phyloP scores from a whole-genome alignment of 1,140 invertebrate genomes.

The Uloborus diversus region DNA sequence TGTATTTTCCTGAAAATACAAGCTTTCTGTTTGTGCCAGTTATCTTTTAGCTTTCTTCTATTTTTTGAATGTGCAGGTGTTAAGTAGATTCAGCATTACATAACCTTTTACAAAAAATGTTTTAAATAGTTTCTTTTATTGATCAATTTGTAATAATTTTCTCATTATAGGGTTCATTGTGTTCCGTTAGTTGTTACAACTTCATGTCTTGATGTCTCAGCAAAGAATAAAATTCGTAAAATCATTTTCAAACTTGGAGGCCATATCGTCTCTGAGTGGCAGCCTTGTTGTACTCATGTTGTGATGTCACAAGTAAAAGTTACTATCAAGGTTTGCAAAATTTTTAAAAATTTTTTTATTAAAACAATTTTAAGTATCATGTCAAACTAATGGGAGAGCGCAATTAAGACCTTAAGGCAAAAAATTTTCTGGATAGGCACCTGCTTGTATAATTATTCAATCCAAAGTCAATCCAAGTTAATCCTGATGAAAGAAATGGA shows the following conservation, averaged over 20 bases:
- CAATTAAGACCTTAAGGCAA: not conserved
- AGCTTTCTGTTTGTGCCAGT: too few relatives aligned
- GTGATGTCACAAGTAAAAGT: slow-evolving; percentile 75
- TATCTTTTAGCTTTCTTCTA: too few relatives aligned
- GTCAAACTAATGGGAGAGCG: not conserved
- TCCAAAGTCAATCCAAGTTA: not conserved
- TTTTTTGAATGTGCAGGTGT: too few relatives aligned
- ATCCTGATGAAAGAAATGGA: not conserved
- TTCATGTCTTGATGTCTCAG: slow-evolving; percentile 22
- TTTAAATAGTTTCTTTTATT: too few relatives aligned
- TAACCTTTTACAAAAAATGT: too few relatives aligned
- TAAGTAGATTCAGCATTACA: too few relatives aligned
- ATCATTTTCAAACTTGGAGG: slow-evolving; percentile 63
- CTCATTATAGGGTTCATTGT: slow-evolving; percentile 63
- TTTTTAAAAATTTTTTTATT: not conserved
- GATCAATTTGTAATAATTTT: too few relatives aligned
- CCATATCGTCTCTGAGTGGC: slow-evolving; percentile 66
- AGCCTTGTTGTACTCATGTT: slow-evolving; percentile 70
- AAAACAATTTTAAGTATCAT: not conserved
- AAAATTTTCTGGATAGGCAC: not conserved
- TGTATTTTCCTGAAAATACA: too few relatives aligned
- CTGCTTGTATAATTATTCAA: not conserved
- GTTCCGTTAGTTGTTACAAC: slow-evolving; percentile 62
- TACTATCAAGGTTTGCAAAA: slow-evolving; percentile 72
- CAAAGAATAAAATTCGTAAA: slow-evolving; percentile 61